These are phyloP conservation scores for Zosterops hypoxanthus DNA, from an alignment of 2,113 vertebrate genomes.

Conservation along the genomic window DNA sequence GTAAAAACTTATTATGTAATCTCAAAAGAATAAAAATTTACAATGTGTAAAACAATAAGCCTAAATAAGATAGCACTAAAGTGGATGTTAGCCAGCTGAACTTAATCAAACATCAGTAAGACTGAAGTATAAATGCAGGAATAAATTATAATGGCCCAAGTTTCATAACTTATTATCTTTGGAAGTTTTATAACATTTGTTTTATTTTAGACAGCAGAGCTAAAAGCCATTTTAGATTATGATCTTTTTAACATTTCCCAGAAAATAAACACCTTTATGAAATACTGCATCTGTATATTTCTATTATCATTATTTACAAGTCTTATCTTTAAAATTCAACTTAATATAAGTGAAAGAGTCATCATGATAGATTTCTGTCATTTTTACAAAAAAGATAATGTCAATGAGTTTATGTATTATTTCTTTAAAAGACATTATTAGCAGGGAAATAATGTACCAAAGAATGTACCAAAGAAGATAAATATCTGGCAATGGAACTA, in stretches of 20 bases:
- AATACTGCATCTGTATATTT: neutral
- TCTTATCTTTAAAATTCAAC: neutral
- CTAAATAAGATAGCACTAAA: neutral
- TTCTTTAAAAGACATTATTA: neutral
- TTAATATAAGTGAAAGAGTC: neutral
- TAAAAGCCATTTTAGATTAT: neutral
- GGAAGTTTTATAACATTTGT: neutral
- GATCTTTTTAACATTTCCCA: neutral
- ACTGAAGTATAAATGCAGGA: neutral
- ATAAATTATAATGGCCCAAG: neutral
- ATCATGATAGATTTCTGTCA: neutral
- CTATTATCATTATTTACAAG: neutral
- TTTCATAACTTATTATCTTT: neutral
- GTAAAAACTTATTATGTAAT: neutral
- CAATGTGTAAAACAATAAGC: neutral
- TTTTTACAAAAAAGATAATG: neutral
- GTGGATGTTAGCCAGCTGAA: neutral
- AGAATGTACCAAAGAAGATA: neutral
- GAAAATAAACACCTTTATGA: neutral
- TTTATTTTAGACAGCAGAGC: neutral
- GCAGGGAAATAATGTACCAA: neutral
- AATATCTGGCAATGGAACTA: neutral
- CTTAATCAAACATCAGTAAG: neutral
- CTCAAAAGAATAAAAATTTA: constrained; percentile 20
- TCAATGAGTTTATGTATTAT: neutral